Conservation (phyloP, 2,888 invertebrate genomes). For the Drosophila engyochracea region DNA sequence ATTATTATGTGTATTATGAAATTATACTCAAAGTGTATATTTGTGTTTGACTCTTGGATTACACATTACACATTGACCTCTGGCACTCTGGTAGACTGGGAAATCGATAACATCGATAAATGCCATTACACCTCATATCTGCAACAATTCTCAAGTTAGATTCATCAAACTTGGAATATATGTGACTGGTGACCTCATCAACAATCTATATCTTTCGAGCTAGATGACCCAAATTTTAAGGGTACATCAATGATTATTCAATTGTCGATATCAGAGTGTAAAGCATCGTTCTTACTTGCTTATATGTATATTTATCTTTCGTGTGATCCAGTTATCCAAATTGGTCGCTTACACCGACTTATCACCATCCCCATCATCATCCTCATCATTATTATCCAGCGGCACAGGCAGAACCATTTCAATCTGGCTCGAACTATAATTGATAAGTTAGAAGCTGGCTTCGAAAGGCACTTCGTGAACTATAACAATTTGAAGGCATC, state of each 20-base stretch:
- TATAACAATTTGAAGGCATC: constrained; percentile 34
- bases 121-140: background rate
- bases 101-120: too few species aligned
- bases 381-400: constrained; percentile 48
- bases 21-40: background rate
- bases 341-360: constrained; percentile 11
- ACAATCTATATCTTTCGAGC: background rate
- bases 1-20: background rate
- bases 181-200: background rate
- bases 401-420: constrained; percentile 27
- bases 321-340: constrained; percentile 28
- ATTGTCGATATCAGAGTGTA: background rate
- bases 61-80: too few species aligned
- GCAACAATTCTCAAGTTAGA: background rate
- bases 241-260: fast-evolving
- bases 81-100: too few species aligned
- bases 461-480: constrained; percentile 39
- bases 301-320: background rate
- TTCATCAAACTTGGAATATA: background rate
- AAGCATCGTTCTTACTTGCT: background rate
- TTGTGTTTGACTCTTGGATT: background rate
- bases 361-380: constrained; percentile 44
- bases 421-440: constrained; percentile 45
- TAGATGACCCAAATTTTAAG: background rate
- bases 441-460: constrained; percentile 33